A percentile compares a stretch with the other conserved stretches of the same genome.
Evolutionary conservation across 2,113 vertebrate genomes (phyloP).

Genomic region (Etheostoma cragini): DNA sequence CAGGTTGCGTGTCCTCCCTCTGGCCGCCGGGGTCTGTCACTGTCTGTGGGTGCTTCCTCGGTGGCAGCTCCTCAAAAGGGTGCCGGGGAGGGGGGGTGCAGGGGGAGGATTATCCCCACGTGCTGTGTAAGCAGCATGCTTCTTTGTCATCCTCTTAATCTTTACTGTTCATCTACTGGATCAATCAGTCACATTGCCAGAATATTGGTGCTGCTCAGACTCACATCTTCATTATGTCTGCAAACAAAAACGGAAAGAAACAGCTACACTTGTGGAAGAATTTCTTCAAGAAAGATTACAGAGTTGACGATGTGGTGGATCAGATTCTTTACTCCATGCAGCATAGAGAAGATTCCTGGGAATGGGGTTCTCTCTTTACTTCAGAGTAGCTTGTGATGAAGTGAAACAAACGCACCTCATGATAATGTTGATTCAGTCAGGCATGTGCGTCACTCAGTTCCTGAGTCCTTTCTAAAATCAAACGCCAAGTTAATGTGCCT

Average conservation of each 20-base stretch:
- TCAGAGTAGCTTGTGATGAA: too few species aligned
- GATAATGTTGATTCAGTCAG: too few species aligned
- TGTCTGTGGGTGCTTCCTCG: constrained; percentile 73
- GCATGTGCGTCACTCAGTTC: too few species aligned
- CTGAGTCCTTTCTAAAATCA: too few species aligned
- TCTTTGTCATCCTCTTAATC: constrained; percentile 95
- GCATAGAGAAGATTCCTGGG: too few species aligned
- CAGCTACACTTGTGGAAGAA: not conserved
- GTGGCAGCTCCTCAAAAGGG: constrained; percentile 84
- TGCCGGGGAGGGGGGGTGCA: constrained; percentile 47
- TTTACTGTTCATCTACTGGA: constrained; percentile 91
- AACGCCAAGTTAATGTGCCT: too few species aligned
- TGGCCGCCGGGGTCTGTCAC: constrained; percentile 49
- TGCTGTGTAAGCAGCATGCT: constrained; percentile 89
- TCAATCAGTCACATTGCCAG: constrained; percentile 87
- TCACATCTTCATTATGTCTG: not conserved
- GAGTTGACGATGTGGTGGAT: too few species aligned
- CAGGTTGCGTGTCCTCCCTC: constrained; percentile 49
- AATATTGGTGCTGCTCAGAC: constrained; percentile 60
- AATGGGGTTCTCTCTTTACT: too few species aligned
- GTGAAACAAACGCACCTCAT: too few species aligned
- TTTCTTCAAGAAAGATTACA: too few species aligned
- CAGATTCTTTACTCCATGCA: too few species aligned
- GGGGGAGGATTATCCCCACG: constrained; percentile 85
- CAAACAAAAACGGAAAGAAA: not conserved